A percentile compares a stretch with the other conserved stretches of the same genome.
These are phyloP conservation scores for Gambusia affinis DNA, from an alignment of 2,113 vertebrate genomes.

Conservation along the genomic window DNA sequence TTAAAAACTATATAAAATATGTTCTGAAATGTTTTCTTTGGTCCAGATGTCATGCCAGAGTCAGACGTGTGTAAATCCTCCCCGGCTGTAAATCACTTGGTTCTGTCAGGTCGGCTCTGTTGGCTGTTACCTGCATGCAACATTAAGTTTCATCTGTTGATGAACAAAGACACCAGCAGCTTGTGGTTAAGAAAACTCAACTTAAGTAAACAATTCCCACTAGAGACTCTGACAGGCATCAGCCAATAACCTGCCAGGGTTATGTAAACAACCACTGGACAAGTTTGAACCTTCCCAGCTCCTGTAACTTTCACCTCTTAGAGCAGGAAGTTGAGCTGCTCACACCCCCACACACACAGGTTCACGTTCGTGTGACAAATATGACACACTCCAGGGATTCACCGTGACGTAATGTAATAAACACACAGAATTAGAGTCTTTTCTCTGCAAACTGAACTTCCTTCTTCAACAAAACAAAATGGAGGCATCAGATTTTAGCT, in stretches of 20 bases:
- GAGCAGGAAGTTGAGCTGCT: not conserved
- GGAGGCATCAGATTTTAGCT: no score
- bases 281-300: slow-evolving; percentile 29
- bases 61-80: not conserved
- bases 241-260: slow-evolving; percentile 10
- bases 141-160: slow-evolving; percentile 9
- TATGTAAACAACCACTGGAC: slow-evolving; percentile 29
- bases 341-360: not conserved
- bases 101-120: not conserved
- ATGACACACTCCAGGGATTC: not conserved
- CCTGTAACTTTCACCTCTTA: slow-evolving; percentile 4
- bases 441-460: no score
- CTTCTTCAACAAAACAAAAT: no score
- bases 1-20: not conserved
- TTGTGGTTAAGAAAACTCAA: slow-evolving; percentile 21
- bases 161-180: slow-evolving; percentile 15
- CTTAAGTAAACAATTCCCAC: slow-evolving; percentile 28
- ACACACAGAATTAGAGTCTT: no score
- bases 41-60: not conserved
- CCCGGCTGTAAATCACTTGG: not conserved
- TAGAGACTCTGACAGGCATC: slow-evolving; percentile 13
- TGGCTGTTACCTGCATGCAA: not conserved
- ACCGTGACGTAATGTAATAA: not conserved
- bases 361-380: not conserved
- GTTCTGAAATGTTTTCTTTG: not conserved